Evolutionary conservation across 2,888 invertebrate species (phyloP).

Genomic region (Apotomis capreana): DNA sequence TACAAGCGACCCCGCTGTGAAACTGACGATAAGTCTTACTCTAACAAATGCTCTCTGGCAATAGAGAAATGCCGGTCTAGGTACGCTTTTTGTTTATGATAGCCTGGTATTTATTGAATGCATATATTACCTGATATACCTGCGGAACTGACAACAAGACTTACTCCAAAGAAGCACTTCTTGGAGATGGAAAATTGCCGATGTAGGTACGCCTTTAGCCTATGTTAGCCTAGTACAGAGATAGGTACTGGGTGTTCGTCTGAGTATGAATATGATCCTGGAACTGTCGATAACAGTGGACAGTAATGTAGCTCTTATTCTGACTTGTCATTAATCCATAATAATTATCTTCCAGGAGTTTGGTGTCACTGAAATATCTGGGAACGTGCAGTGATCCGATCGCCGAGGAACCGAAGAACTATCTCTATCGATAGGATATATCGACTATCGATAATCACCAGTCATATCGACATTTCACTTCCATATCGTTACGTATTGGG

Average conservation of each 20-base stretch:
- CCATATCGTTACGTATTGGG: slow-evolving; percentile 54
- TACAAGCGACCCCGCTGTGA: slow-evolving; percentile 95
- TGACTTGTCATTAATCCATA: neutral
- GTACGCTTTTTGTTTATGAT: slow-evolving; percentile 51
- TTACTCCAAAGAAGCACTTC: neutral
- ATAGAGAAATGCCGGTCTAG: slow-evolving; percentile 95
- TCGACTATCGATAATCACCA: slow-evolving; percentile 46
- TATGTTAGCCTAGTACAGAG: too few species aligned
- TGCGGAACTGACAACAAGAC: too few species aligned
- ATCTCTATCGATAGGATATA: slow-evolving; percentile 86
- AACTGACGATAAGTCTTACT: slow-evolving; percentile 95
- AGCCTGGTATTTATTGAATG: slow-evolving; percentile 37
- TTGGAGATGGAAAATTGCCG: too few species aligned
- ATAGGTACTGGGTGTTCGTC: too few species aligned
- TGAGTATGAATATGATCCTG: too few species aligned
- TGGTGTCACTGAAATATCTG: slow-evolving; percentile 90
- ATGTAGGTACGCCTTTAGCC: too few species aligned
- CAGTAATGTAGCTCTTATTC: too few species aligned
- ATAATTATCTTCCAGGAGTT: slow-evolving; percentile 74
- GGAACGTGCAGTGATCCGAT: slow-evolving; percentile 94
- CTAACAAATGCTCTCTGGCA: slow-evolving; percentile 95
- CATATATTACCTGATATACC: too few species aligned
- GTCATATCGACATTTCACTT: slow-evolving; percentile 61
- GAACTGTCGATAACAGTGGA: too few species aligned
- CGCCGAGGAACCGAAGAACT: slow-evolving; percentile 93